Evolutionary conservation across 2,113 vertebrate genomes (phyloP), one percentile per base, ranked within the genome.

Genomic region (Tetrao urogallus): DNA sequence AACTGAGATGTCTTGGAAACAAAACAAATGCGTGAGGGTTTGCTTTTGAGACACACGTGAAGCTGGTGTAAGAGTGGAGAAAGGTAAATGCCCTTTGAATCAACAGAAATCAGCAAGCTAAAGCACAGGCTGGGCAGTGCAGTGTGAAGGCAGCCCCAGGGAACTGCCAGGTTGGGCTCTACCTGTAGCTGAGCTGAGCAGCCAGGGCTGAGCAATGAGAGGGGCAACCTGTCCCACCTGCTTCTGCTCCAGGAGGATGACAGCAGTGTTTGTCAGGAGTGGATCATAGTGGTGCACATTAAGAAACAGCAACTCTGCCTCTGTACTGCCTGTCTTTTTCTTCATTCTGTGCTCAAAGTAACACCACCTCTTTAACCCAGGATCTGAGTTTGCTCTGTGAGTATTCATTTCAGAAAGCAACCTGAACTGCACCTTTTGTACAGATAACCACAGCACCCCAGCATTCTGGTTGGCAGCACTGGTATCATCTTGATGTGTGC

Each of bases 181-280:
- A 69, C 43, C 47, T 43, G 40, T 10, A 13, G 71, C 10, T 9
- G 11, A 40, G 56, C 30, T 58, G 56, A 13, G n/a, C 38, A 43
- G 40, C 30, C 38, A 8, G 28, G 32, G 24, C 5, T 65, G 38
- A 58, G 17, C 21, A 4, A 27, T 48, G 13, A 8, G 42, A 45
- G 71, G 57, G 32, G 32, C 11, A 32, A 21, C 52, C 0, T 30
- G 28, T 11, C 79, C 36, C 66, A 1, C 14, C 32, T 20, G 22
- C 17, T 10, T 9, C 45, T 38, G 36, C n/a, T 57, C 2, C 18
- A 10, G 4, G n/a, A 78, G 58, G 6, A 1, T 20, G 50, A 5
- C 24, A 5, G 9, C 19, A 5, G 2, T 8, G 2, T 9, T 43
- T 3, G 2, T 22, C n/a, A 0, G 0, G 9, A 19, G 12, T 4